These are phyloP conservation scores for Mesorhabditis spiculigera DNA, from an alignment of 2,888 invertebrate species.

Conservation along the genomic window DNA sequence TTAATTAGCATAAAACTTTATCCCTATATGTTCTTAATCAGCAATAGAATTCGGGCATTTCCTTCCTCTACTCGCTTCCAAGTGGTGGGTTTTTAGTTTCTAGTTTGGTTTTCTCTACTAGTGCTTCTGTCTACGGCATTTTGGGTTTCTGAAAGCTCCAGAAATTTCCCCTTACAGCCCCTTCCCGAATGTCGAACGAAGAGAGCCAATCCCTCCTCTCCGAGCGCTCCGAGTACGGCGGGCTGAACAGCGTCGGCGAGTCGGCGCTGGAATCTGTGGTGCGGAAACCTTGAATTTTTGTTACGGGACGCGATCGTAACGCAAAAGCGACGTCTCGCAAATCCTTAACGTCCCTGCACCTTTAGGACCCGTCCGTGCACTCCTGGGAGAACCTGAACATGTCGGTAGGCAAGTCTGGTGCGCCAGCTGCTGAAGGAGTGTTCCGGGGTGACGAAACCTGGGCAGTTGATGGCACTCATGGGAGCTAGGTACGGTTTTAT, in stretches of 20 bases:
- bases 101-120: no score
- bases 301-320: background rate
- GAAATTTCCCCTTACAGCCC: no score
- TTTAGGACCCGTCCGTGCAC: background rate
- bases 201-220: constrained; percentile 2
- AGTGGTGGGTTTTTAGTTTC: no score
- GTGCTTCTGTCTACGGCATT: no score
- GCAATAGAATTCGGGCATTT: no score
- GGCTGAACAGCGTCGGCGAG: constrained; percentile 23
- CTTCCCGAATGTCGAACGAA: background rate
- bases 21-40: no score
- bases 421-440: constrained; percentile 19
- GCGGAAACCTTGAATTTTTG: background rate
- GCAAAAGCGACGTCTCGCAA: no score
- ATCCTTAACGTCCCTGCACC: no score
- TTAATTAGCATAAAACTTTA: no score
- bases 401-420: constrained; percentile 15
- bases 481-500: constrained; percentile 17
- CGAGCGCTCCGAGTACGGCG: constrained; percentile 27
- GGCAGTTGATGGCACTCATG: constrained; percentile 25
- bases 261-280: constrained; percentile 35
- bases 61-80: no score
- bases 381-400: constrained; percentile 14
- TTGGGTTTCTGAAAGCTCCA: no score
- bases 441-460: constrained; percentile 21